Base-by-base conservation (phyloP, 2,888 invertebrate species). In the Nemotelus pantherinus region DNA sequence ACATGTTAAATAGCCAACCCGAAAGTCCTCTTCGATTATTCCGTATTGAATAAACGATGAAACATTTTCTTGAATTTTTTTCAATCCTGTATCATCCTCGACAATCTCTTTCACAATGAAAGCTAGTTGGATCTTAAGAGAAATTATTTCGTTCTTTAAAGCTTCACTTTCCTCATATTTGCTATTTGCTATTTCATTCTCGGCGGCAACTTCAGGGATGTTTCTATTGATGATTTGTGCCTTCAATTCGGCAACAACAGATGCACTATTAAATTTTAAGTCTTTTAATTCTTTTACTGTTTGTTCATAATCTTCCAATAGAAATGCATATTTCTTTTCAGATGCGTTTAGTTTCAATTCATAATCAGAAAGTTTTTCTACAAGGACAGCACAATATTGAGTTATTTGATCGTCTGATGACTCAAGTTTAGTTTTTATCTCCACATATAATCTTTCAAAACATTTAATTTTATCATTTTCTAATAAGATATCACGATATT, bases 251-350 rank as follows among this genome's bases (percentile, higher is more conserved):
- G 84, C 82, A 7, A 83, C 82, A 3, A 83, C 77, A 39, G 82
- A 80, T 45, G 85, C 83, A 45, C 83, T 83, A 2, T 81, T 81
- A 48, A 84, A 78, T 76, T 86, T 84, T 7, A 81, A 82, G 0
- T 80, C 79, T 72, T 85, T 85, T 0, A 79, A 64, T 9, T 82
- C 81, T 0, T 80, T 82, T 2, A 86, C 78, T 63, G 82, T 77
- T 45, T 82, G 77, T 77, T 87, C 86, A 58, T 84, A 86, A 41
- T 87, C 87, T 67, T 82, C 82, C 25, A 84, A 83, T 79, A 87
- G 83, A 67, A 83, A 86, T 3, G 81, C 81, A 71, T 83, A 86
- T 60, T 84, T 82, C 47, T 82, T 84, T 41, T 76, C 79, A 76
- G 84, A 82, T 50, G 81, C 80, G 3, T 81, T 82, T 45, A 85